Percentiles rank a stretch among this genome's conserved stretches.
Conservation (phyloP, 2,888 invertebrate species). For the Philopedon plagiatum region DNA sequence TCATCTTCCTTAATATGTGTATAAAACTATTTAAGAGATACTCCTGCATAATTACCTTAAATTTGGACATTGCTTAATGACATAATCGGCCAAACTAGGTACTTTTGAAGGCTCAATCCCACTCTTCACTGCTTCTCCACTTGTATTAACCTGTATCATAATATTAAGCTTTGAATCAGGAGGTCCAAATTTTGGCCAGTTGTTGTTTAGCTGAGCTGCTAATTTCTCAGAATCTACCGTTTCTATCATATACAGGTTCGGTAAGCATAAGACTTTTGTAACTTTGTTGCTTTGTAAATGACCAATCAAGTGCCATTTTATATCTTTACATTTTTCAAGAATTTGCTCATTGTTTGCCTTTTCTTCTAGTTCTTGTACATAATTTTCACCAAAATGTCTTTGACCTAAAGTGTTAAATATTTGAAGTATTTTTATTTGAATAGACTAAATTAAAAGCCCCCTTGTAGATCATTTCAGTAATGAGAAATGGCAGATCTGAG, state of each 20-base stretch:
- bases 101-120: conserved; percentile 82
- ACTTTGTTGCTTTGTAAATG: conserved; percentile 95
- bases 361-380: conserved; percentile 89
- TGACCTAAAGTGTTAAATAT: conserved; percentile 85
- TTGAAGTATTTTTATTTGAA: too few relatives aligned
- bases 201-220: conserved; percentile 83
- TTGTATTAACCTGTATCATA: conserved; percentile 97
- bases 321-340: conserved; percentile 86
- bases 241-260: conserved; percentile 88
- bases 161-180: conserved; percentile 78
- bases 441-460: too few relatives aligned
- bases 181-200: conserved; percentile 77
- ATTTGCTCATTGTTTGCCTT: conserved; percentile 82
- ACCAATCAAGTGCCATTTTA: conserved; percentile 98
- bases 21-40: too few relatives aligned
- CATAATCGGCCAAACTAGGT: conserved; percentile 77
- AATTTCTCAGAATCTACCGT: conserved; percentile 90
- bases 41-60: too few relatives aligned
- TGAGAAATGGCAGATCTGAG: too few relatives aligned
- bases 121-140: conserved; percentile 84
- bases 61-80: conserved; percentile 82
- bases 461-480: too few relatives aligned
- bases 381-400: conserved; percentile 97
- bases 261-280: conserved; percentile 82
- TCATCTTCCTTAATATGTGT: too few relatives aligned